Conservation (phyloP, 2,113 vertebrate genomes). For the Antechinus flavipes region DNA sequence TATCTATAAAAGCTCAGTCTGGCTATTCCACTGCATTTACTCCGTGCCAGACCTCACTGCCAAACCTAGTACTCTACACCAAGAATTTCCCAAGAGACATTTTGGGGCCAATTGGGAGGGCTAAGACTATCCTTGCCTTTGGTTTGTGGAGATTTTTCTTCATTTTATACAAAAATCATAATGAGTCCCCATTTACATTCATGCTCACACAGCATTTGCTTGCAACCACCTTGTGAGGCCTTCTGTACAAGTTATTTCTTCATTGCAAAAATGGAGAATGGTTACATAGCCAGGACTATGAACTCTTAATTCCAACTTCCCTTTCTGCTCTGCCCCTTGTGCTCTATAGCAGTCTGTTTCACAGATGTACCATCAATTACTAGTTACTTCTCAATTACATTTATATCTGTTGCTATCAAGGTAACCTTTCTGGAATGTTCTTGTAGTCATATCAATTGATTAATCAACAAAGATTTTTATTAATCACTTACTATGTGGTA, state of each 20-base stretch:
- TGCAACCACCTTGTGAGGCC: not conserved
- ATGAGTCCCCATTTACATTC: not conserved
- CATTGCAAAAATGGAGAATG: not conserved
- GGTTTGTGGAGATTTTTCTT: constrained; percentile 2
- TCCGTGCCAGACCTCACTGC: not conserved
- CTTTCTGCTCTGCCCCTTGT: not conserved
- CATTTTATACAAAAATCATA: not conserved
- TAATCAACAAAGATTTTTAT: not conserved
- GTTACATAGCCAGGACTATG: not conserved
- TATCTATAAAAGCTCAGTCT: not conserved
- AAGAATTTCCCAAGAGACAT: constrained; percentile 20
- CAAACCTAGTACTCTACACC: not conserved
- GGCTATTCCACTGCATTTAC: not conserved
- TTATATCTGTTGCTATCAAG: constrained; percentile 30
- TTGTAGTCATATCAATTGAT: not conserved
- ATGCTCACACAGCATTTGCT: not conserved
- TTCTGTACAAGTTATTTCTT: not conserved
- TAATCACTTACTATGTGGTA: not conserved
- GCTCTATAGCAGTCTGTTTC: not conserved
- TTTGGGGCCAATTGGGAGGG: not conserved
- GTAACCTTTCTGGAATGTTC: constrained; percentile 19
- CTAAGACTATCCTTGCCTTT: not conserved
- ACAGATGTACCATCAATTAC: not conserved
- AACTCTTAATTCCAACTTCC: not conserved
- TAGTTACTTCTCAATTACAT: constrained; percentile 6